Evolutionary conservation across 1,140 invertebrate species (phyloP).

Genomic region (Hylyphantes graminicola): DNA sequence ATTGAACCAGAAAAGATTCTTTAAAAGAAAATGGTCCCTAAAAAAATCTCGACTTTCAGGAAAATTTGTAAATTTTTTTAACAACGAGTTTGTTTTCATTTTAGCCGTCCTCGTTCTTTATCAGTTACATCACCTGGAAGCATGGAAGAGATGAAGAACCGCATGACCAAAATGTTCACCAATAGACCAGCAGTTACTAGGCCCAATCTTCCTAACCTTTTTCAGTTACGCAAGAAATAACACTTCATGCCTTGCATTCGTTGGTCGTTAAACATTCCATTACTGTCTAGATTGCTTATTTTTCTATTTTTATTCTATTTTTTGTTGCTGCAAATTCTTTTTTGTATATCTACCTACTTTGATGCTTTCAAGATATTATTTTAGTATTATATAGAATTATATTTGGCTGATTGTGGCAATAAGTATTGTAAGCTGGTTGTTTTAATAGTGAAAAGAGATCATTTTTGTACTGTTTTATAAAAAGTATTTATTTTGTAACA

Average conservation of each 20-base stretch:
- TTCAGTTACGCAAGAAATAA: conserved; percentile 60
- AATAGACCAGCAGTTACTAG: conserved; percentile 62
- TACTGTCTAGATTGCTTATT: not conserved
- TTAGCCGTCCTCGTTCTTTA: conserved; percentile 51
- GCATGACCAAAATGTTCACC: conserved; percentile 74
- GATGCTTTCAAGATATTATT: not conserved
- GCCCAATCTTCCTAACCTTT: conserved; percentile 61
- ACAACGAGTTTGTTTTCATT: conserved; percentile 27
- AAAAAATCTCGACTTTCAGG: no score
- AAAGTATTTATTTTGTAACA: conserved; percentile 13
- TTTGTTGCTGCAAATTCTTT: not conserved
- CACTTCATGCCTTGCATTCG: not conserved
- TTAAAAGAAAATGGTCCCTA: no score
- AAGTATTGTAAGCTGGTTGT: not conserved
- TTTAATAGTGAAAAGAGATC: not conserved
- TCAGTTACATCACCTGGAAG: conserved; percentile 64
- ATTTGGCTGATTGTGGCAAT: not conserved
- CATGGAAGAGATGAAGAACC: conserved; percentile 74
- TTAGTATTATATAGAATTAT: not conserved
- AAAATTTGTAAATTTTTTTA: not conserved
- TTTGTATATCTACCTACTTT: not conserved
- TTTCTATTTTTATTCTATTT: conserved; percentile 4
- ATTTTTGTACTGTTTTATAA: not conserved
- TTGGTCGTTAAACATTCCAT: conserved; percentile 7
- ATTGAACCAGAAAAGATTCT: no score